Evolutionary conservation across 2,113 vertebrate genomes (phyloP).

Genomic region (Boleophthalmus pectinirostris): DNA sequence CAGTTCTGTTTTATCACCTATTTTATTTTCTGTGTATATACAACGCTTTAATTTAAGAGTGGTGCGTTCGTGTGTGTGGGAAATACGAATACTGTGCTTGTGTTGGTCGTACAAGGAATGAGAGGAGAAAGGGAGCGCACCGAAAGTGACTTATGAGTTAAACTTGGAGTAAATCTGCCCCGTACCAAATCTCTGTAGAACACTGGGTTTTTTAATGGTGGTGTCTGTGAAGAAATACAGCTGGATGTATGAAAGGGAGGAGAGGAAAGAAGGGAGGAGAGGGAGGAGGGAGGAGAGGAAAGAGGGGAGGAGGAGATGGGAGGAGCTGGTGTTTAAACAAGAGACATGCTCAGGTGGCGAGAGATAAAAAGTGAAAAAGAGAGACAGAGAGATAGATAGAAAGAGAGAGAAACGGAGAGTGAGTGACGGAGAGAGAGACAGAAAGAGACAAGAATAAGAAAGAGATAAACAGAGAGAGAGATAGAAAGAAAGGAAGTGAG

Average conservation of each 20-base stretch:
- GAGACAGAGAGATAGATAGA: no score
- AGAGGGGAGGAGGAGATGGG: neutral
- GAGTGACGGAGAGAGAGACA: no score
- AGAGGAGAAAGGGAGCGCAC: conserved; percentile 35
- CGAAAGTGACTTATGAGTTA: conserved; percentile 10
- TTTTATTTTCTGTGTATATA: conserved; percentile 55
- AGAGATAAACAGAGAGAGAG: neutral
- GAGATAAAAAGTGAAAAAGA: no score
- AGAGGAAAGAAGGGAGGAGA: conserved; percentile 4
- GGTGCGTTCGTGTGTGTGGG: conserved; percentile 17
- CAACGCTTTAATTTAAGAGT: conserved; percentile 51
- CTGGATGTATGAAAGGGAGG: conserved; percentile 4
- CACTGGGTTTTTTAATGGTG: conserved; percentile 29
- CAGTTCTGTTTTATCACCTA: conserved; percentile 55
- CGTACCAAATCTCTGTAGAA: conserved; percentile 41
- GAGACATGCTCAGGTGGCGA: no score
- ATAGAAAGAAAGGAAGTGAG: no score
- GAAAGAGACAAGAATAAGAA: no score
- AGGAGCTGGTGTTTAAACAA: no score
- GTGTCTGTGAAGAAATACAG: conserved; percentile 33
- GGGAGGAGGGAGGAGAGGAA: neutral
- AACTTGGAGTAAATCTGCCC: conserved; percentile 42
- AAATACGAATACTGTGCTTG: conserved; percentile 27
- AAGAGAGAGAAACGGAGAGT: no score
- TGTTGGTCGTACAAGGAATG: conserved; percentile 15